Evolutionary conservation across 92 coral and sea anemone genomes (phyloP), one percentile per base, ranked within the genome.

Genomic region (Anthopleura xanthogrammica): DNA sequence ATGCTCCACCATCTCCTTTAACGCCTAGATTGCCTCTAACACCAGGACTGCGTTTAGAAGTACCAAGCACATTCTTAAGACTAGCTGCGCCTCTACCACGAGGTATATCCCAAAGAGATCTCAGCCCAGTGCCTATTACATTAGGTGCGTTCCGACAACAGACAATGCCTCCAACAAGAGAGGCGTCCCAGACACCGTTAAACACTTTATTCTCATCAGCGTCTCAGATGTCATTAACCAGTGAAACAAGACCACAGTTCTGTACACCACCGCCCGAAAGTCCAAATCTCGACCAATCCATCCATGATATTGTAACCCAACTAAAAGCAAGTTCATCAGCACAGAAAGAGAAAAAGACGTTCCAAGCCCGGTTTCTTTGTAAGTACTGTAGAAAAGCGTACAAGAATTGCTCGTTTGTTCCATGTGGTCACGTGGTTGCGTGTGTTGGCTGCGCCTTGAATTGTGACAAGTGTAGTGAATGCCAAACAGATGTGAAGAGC

Each of bases 351-450:
- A 66, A 79, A 60, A 50, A 78, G 57, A 71, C 75, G 3, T 74
- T 85, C 22, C 79, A 79, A 74, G 77, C 55, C 14, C 75, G 83
- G 40, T 68, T 85, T 68, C 52, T 66, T 64, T 85, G 88, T 79
- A 85, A 71, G 50, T 13, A 62, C 41, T 85, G 88, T 42, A 70
- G 40, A 43, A 85, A 66, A 52, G 64, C 72, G 23, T 85, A 79
- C 83, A 85, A 71, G 88, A 85, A 80, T n/a, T 64, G 78, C 54
- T 77, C 88, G 22, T 79, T 78, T 72, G 71, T 78, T 17, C 88
- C 88, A 8, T 85, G 88, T 50, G 80, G 83, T 60, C 88, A 85
- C 88, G 79, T 79, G 20, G 74, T 78, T 29, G 82, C 79, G 52
- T 85, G 88, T 79, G 72, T 74, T 71, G 22, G 41, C 5, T 85